Percentiles rank a stretch among this genome's conserved stretches.
These are phyloP conservation scores for Xanthia togata DNA, from an alignment of 2,888 invertebrate genomes.

Conservation along the genomic window DNA sequence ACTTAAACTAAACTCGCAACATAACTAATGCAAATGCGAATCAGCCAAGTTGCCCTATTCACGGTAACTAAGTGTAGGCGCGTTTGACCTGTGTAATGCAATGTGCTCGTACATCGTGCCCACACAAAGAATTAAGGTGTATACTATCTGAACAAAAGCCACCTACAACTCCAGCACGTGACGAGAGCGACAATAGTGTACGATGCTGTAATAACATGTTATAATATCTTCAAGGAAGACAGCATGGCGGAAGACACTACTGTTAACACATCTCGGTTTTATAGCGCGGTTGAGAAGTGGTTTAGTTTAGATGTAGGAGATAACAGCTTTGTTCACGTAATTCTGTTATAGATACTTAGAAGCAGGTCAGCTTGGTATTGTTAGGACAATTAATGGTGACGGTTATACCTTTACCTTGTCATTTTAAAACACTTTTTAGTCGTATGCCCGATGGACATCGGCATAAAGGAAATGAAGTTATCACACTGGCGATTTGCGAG, in stretches of 20 bases:
- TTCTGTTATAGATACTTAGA: neutral
- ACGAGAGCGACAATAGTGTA: slow-evolving; percentile 40
- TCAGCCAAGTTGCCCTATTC: no score
- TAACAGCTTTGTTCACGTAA: slow-evolving; percentile 32
- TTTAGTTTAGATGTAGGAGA: slow-evolving; percentile 14
- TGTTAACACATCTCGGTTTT: slow-evolving; percentile 46
- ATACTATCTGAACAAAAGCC: neutral
- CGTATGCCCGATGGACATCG: no score
- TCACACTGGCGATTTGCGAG: no score
- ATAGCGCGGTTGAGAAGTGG: slow-evolving; percentile 36
- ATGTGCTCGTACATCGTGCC: neutral
- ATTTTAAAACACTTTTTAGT: neutral
- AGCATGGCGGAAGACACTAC: slow-evolving; percentile 53
- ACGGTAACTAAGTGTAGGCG: neutral
- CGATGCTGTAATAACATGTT: slow-evolving; percentile 45
- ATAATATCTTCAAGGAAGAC: slow-evolving; percentile 52
- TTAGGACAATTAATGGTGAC: neutral
- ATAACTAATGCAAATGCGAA: no score
- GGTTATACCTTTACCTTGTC: neutral
- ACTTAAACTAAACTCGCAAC: no score
- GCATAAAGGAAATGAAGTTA: no score
- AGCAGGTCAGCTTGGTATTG: neutral
- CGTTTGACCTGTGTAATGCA: neutral
- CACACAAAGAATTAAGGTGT: neutral
- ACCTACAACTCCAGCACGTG: slow-evolving; percentile 6